A percentile compares a stretch with the other conserved stretches of the same genome.
Evolutionary conservation across 2,113 vertebrate species (phyloP).

Genomic region (Rhizomys pruinosus): DNA sequence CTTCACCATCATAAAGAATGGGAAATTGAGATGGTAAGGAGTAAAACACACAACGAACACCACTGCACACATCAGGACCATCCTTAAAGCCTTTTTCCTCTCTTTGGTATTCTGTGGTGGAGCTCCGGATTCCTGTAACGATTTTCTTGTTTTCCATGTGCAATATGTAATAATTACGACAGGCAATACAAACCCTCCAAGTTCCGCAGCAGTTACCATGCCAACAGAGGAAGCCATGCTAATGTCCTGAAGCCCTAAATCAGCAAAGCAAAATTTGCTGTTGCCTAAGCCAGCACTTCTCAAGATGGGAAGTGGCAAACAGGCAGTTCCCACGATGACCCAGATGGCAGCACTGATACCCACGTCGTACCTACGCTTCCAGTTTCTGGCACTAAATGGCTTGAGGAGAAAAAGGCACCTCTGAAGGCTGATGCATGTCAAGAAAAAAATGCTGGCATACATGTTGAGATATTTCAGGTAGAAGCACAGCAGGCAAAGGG

Average conservation of each 20-base stretch:
- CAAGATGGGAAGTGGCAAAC: constrained; percentile 93
- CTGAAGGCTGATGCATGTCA: constrained; percentile 95
- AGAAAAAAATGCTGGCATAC: constrained; percentile 94
- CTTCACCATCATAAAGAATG: constrained; percentile 91
- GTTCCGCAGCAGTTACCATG: constrained; percentile 88
- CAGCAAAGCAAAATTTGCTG: constrained; percentile 89
- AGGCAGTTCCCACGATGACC: constrained; percentile 88
- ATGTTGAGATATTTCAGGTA: constrained; percentile 98
- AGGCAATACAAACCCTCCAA: constrained; percentile 91
- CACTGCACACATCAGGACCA: constrained; percentile 89
- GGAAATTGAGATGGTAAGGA: constrained; percentile 94
- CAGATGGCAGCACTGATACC: constrained; percentile 90
- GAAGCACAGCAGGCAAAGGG: constrained; percentile 93
- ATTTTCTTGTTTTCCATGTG: constrained; percentile 88
- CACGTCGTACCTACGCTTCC: constrained; percentile 93
- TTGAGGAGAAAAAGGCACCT: constrained; percentile 91
- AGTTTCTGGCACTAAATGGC: constrained; percentile 91
- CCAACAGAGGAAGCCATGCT: constrained; percentile 67
- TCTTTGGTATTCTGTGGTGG: constrained; percentile 77
- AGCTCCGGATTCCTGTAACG: constrained; percentile 79
- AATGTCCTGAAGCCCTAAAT: constrained; percentile 88
- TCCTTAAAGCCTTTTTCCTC: constrained; percentile 88
- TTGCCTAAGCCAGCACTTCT: constrained; percentile 80
- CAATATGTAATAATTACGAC: constrained; percentile 88
- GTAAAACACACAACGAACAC: constrained; percentile 94